phyloP scores from a whole-genome alignment of 2,113 vertebrate species.

The Lampris megalopsis region DNA sequence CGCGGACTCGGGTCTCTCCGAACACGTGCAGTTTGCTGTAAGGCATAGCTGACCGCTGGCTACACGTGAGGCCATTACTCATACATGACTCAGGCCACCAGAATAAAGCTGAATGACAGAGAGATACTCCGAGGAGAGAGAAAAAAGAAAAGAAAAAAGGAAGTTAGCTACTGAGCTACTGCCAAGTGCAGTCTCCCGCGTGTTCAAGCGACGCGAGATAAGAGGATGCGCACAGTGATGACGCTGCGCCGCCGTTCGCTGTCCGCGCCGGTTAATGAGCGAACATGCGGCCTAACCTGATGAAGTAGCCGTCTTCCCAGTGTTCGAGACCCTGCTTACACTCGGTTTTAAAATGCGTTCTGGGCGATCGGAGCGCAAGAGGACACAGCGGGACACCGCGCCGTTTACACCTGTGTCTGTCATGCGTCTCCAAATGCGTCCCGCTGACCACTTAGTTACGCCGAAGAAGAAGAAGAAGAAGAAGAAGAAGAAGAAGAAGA shows the following conservation, averaged over 20 bases:
- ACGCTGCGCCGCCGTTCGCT: slow-evolving; percentile 45
- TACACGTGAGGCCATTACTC: slow-evolving; percentile 21
- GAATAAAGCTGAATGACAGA: slow-evolving; percentile 65
- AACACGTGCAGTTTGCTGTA: slow-evolving; percentile 6
- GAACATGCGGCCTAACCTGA: slow-evolving; percentile 58
- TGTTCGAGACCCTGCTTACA: slow-evolving; percentile 31
- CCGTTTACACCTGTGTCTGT: too few species aligned
- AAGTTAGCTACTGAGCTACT: neutral
- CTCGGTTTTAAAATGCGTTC: too few species aligned
- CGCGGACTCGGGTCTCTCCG: slow-evolving; percentile 28
- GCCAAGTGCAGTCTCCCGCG: slow-evolving; percentile 59
- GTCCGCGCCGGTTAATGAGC: slow-evolving; percentile 73
- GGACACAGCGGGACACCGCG: too few species aligned
- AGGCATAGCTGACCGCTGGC: slow-evolving; percentile 4
- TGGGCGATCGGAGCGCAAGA: too few species aligned
- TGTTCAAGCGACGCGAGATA: slow-evolving; percentile 42
- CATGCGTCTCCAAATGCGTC: too few species aligned
- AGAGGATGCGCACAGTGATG: slow-evolving; percentile 65
- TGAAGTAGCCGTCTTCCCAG: slow-evolving; percentile 62
- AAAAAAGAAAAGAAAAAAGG: too few species aligned
- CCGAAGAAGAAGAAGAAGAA: too few species aligned
- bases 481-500: too few species aligned
- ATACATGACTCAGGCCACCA: slow-evolving; percentile 41
- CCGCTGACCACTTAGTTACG: too few species aligned
- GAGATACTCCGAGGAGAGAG: slow-evolving; percentile 71